Evolutionary conservation across 2,797 vertebrate species (phyloP).

Genomic region (Betta splendens): DNA sequence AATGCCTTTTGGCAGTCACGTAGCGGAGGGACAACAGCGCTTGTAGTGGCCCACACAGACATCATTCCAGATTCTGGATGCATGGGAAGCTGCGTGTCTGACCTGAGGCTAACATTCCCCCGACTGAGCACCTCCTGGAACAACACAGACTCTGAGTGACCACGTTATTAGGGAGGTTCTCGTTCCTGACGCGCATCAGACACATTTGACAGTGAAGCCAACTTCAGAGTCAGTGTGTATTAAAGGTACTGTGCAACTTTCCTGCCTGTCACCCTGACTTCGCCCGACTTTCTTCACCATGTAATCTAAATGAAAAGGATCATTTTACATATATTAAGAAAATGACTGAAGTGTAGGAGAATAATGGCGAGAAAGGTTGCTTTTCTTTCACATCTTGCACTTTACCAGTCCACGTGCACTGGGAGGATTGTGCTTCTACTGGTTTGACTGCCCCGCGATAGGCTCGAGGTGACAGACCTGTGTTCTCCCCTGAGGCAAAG

Average conservation of each 20-base stretch:
- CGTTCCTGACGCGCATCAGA: slow-evolving; percentile 22
- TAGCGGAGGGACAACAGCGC: slow-evolving; percentile 41
- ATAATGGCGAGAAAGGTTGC: background rate
- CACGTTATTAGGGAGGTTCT: no score
- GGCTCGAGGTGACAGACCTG: background rate
- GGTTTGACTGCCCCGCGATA: background rate
- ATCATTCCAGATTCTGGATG: slow-evolving; percentile 54
- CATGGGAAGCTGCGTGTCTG: slow-evolving; percentile 64
- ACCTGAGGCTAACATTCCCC: slow-evolving; percentile 71
- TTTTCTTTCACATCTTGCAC: slow-evolving; percentile 21
- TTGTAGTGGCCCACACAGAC: slow-evolving; percentile 59
- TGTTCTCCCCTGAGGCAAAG: background rate
- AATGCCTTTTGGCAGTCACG: slow-evolving; percentile 71
- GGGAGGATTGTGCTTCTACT: slow-evolving; percentile 8
- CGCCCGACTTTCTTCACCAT: slow-evolving; percentile 14
- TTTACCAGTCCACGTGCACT: slow-evolving; percentile 24
- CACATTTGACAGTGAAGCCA: slow-evolving; percentile 10
- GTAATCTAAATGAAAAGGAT: slow-evolving; percentile 9
- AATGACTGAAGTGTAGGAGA: slow-evolving; percentile 27
- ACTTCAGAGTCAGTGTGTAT: slow-evolving; percentile 30
- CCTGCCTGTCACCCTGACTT: slow-evolving; percentile 8
- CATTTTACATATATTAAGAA: background rate
- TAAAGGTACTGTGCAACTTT: slow-evolving; percentile 22
- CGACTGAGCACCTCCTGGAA: slow-evolving; percentile 35
- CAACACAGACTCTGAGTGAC: no score